Evolutionary conservation across 2,797 vertebrate species (phyloP), one percentile per base, ranked within the genome.

Genomic region (Podargus strigoides): DNA sequence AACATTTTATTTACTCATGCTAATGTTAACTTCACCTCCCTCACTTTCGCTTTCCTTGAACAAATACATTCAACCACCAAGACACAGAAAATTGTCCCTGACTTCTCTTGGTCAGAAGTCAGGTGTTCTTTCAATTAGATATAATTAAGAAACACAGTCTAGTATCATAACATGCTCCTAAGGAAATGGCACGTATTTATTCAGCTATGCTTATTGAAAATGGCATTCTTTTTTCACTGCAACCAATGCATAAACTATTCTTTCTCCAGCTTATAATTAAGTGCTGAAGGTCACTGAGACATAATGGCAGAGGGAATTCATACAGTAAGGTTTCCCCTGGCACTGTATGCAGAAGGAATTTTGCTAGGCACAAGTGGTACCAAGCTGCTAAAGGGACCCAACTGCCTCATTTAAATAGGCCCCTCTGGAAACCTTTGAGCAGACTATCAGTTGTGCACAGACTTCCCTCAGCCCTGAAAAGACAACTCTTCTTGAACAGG

Each of bases 401-500:
- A 7, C 3, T 4, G 7, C 14, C 9, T 67, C 52, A 12, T 59
- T 91, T 49, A 37, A 58, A 64, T 3, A 9, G 2, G 0, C 1
- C 21, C 6, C 42, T 68, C 68, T 85, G 52, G 44, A 95, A 77
- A 63, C 3, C 12, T 63, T 36, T 23, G 37, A 19, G 22, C 24
- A 44, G 32, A n/a, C 30, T 37, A 17, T n/a, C 16, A 14, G 4
- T 24, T n/a, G 53, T 75, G 4, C 26, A 58, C 21, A 47, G 30
- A 26, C 16, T 18, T 79, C 13, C 46, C 58, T 9, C 22, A 49
- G n/a, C 44, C 66, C 26, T 3, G 8, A 46, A 77, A 70, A 74
- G 6, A 5, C 5, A 0, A 1, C 5, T 49, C 18, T 62, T 17
- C 37, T 46, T 32, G 19, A 59, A 36, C 0, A 64, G 23, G 26